Conservation (phyloP, 1,140 invertebrate species). For the Rhyzopertha dominica region DNA sequence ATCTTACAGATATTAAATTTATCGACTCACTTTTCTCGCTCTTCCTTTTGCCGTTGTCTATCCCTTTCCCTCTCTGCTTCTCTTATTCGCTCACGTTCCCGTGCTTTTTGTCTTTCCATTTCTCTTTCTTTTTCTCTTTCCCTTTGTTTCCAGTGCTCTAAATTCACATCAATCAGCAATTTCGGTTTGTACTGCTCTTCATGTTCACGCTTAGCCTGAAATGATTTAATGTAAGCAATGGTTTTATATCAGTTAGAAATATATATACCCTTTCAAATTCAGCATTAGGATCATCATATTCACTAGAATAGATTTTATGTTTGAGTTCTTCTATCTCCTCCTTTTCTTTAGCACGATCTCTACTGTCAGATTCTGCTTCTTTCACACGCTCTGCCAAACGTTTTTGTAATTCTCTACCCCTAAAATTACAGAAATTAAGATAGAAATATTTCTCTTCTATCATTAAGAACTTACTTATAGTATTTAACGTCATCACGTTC, state of each 20-base stretch:
- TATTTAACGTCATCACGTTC: slow-evolving; percentile 95
- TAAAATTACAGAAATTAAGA: slow-evolving; percentile 40
- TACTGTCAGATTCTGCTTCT: slow-evolving; percentile 85
- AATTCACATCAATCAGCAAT: slow-evolving; percentile 64
- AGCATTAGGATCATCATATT: slow-evolving; percentile 73
- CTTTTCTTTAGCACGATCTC: slow-evolving; percentile 84
- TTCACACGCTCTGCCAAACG: slow-evolving; percentile 85
- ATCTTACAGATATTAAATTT: not conserved
- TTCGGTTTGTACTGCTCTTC: slow-evolving; percentile 82
- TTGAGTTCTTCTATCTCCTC: slow-evolving; percentile 89
- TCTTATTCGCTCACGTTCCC: slow-evolving; percentile 49
- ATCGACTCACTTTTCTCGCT: slow-evolving; percentile 43
- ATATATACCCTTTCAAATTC: slow-evolving; percentile 69
- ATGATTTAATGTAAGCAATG: too few species aligned
- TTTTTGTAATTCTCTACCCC: slow-evolving; percentile 81
- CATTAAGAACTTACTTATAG: slow-evolving; percentile 67
- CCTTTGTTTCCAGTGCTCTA: slow-evolving; percentile 51
- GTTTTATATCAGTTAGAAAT: too few species aligned
- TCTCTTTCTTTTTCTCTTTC: slow-evolving; percentile 53
- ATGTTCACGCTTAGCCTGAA: slow-evolving; percentile 63
- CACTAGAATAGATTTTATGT: slow-evolving; percentile 74
- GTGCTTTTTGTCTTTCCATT: slow-evolving; percentile 42
- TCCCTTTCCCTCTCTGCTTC: slow-evolving; percentile 50
- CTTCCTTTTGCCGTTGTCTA: slow-evolving; percentile 47
- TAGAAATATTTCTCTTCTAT: slow-evolving; percentile 2